These are phyloP conservation scores for Condylura cristata DNA, from an alignment of 2,113 vertebrate species.

Conservation along the genomic window DNA sequence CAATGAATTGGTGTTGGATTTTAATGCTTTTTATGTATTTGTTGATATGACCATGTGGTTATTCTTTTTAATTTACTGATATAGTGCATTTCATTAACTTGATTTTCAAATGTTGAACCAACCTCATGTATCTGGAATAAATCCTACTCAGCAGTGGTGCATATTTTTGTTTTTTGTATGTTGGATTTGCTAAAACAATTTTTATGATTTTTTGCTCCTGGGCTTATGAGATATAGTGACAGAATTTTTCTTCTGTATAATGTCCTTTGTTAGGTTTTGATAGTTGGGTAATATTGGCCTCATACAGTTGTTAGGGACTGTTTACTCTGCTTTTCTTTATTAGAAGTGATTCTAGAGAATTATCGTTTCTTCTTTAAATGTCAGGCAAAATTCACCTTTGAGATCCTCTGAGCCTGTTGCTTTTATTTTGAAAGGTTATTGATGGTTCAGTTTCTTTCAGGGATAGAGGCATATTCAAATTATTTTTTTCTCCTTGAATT, in stretches of 20 bases:
- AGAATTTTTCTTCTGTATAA: not conserved
- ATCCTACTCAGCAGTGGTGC: not conserved
- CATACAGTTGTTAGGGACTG: not conserved
- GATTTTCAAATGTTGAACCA: too few relatives aligned
- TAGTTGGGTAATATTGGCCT: not conserved
- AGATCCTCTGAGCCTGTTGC: not conserved
- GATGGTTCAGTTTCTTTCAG: not conserved
- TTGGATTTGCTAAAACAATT: not conserved
- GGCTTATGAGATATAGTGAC: not conserved
- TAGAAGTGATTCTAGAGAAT: not conserved
- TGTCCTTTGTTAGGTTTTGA: not conserved
- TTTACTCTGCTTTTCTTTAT: not conserved
- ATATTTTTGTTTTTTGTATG: not conserved
- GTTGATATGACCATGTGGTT: too few relatives aligned
- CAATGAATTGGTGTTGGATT: too few relatives aligned
- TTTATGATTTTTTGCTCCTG: not conserved
- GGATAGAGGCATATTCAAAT: not conserved
- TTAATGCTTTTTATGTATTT: too few relatives aligned
- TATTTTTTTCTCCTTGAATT: not conserved
- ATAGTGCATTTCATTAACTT: too few relatives aligned
- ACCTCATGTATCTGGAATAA: not conserved
- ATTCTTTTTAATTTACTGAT: too few relatives aligned
- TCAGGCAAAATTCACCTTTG: constrained; percentile 7
- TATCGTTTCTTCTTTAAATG: not conserved
- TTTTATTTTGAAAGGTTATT: not conserved